Conservation (phyloP, 1,140 invertebrate genomes). For the Drosophila parvula region DNA sequence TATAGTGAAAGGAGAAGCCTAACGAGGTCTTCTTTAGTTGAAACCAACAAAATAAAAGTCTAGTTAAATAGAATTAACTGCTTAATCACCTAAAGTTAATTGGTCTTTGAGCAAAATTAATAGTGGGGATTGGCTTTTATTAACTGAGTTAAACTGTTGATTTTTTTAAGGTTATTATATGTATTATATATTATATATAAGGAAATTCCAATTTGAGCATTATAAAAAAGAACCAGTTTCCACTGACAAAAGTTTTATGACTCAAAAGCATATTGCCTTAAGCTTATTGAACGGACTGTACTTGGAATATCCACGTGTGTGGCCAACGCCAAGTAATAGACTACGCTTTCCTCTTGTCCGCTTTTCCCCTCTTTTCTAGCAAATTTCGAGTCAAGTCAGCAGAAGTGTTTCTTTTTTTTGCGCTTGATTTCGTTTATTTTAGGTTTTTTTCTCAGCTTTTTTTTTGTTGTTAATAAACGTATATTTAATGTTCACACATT, state of each 20-base stretch:
- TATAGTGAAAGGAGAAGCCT: neutral
- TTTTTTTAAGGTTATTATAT: too few species aligned
- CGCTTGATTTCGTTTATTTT: conserved; percentile 44
- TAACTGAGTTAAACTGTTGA: too few species aligned
- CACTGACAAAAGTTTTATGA: neutral
- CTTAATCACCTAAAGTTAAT: conserved; percentile 6
- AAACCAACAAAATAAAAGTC: neutral
- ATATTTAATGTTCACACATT: conserved; percentile 81
- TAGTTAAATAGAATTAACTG: neutral
- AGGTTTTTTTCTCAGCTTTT: conserved; percentile 31
- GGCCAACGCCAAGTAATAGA: conserved; percentile 40
- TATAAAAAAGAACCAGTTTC: neutral
- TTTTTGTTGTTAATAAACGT: conserved; percentile 56
- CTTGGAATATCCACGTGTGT: conserved; percentile 55
- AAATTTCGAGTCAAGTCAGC: conserved; percentile 50
- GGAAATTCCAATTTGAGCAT: too few species aligned
- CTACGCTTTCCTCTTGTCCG: conserved; percentile 10
- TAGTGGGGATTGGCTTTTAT: neutral
- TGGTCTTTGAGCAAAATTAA: neutral
- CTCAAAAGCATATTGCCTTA: neutral
- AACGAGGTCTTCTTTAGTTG: neutral
- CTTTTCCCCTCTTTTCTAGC: conserved; percentile 18
- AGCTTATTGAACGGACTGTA: conserved; percentile 5
- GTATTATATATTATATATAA: too few species aligned
- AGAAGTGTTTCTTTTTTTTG: conserved; percentile 30